Evolutionary conservation across 2,888 invertebrate species (phyloP), one percentile per base, ranked within the genome.

Genomic region (Andricus quercusramuli): DNA sequence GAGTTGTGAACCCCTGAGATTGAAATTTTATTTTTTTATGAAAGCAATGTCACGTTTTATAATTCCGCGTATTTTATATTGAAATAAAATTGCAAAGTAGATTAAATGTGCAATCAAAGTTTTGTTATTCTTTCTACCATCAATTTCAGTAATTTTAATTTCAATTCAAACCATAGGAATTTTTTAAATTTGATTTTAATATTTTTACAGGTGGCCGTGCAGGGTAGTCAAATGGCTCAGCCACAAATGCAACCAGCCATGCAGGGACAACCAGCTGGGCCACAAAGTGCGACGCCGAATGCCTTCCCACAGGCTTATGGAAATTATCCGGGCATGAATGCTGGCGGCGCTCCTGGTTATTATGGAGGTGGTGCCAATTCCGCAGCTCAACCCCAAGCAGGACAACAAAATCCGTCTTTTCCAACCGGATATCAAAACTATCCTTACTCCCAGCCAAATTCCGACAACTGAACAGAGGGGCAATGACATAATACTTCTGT

Each of bases 371-470:
- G 89, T 47, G 89, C 90, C 62, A 90, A 89, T 64, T 84, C 91
- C 37, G 84, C 91, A 25, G 83, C 89, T 44, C 92, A 91, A 81
- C 90, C 89, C 41, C 91, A 89, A 82, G 85, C 90, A 20, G 91
- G 90, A 41, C 92, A 92, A 83, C 92, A 92, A 83, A 91, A 91
- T 85, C 91, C 92, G 80, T 89, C 90, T 83, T 92, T 92, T 81
- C 91, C 91, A 79, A 86, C 90, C 82, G 91, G 90, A 67, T 93
- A 93, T 86, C 92, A 93, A 84, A 93, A 92, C 84, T 93, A 93
- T 81, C 90, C 92, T 62, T 93, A 92, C 80, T 88, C 92, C 66
- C 92, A 93, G 82, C 87, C 90, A 65, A 92, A 88, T 80, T 89
- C 92, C 83, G 92, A 92, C 80, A 93, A 92, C 85, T 92, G 89